These are phyloP conservation scores for Megastigmus dorsalis DNA, from an alignment of 2,888 invertebrate genomes.

Conservation along the genomic window DNA sequence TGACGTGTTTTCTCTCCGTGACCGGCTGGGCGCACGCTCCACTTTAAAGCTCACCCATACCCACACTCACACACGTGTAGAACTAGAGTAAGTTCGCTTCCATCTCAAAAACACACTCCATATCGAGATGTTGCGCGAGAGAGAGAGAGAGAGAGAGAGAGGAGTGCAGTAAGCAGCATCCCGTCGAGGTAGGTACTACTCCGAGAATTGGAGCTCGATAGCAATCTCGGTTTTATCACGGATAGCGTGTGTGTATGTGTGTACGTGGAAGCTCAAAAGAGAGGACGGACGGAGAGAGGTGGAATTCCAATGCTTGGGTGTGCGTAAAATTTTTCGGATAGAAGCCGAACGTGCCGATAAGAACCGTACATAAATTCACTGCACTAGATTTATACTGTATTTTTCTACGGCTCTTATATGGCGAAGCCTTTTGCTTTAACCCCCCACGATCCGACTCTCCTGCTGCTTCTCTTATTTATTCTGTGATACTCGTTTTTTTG, in stretches of 20 bases:
- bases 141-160: constrained; percentile 22
- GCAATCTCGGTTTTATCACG: constrained; percentile 64
- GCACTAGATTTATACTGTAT: constrained; percentile 34
- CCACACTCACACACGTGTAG: background rate
- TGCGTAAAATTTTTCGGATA: constrained; percentile 28
- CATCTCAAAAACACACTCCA: constrained; percentile 48
- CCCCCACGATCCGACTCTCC: background rate
- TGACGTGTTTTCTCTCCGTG: background rate
- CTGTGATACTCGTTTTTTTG: background rate
- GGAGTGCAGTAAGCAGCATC: constrained; percentile 29
- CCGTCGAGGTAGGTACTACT: constrained; percentile 48
- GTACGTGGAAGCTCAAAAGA: constrained; percentile 3
- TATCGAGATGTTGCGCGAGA: constrained; percentile 45
- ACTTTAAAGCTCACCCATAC: background rate
- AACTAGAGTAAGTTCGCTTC: background rate
- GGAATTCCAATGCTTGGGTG: constrained; percentile 1
- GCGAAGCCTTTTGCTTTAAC: background rate
- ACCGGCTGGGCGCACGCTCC: background rate
- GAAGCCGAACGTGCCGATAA: constrained; percentile 22
- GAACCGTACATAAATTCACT: constrained; percentile 42
- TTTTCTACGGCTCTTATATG: constrained; percentile 7
- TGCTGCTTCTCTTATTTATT: background rate
- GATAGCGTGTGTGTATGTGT: background rate
- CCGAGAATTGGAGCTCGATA: constrained; percentile 59
- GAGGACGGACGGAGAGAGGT: constrained; percentile 37